Evolutionary conservation across 1,140 invertebrate genomes (phyloP).

Genomic region (Himalopsyche phryganea): DNA sequence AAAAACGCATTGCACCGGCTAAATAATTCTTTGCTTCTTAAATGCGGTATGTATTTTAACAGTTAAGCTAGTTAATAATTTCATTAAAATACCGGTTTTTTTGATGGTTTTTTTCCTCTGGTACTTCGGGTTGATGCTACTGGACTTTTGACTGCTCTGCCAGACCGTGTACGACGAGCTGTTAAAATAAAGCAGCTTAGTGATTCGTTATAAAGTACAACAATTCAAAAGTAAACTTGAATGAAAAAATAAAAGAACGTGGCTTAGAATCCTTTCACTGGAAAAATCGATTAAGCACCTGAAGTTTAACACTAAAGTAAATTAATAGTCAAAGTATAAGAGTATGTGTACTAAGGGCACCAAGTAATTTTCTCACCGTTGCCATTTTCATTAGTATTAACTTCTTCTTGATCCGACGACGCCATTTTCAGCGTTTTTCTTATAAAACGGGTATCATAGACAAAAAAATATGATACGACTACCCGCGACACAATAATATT

Average conservation of each 20-base stretch:
- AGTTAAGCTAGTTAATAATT: not conserved
- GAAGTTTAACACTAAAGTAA: not conserved
- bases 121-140: not conserved
- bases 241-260: not conserved
- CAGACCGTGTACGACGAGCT: conserved; percentile 11
- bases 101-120: conserved; percentile 2
- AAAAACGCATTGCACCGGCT: not conserved
- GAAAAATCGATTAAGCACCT: not conserved
- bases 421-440: conserved; percentile 6
- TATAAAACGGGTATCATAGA: no score
- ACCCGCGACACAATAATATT: no score
- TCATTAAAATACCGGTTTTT: conserved; percentile 18
- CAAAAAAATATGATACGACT: no score
- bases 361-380: conserved; percentile 6
- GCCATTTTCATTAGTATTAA: conserved; percentile 11
- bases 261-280: not conserved
- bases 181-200: conserved; percentile 5
- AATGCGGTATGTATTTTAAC: not conserved
- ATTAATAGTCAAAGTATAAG: not conserved
- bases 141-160: conserved; percentile 15
- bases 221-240: not conserved
- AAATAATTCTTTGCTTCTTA: not conserved
- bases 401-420: conserved; percentile 14
- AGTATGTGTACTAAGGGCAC: not conserved
- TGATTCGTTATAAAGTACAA: not conserved